Conservation (phyloP, 2,797 vertebrate species). For the Caiman crocodilus region DNA sequence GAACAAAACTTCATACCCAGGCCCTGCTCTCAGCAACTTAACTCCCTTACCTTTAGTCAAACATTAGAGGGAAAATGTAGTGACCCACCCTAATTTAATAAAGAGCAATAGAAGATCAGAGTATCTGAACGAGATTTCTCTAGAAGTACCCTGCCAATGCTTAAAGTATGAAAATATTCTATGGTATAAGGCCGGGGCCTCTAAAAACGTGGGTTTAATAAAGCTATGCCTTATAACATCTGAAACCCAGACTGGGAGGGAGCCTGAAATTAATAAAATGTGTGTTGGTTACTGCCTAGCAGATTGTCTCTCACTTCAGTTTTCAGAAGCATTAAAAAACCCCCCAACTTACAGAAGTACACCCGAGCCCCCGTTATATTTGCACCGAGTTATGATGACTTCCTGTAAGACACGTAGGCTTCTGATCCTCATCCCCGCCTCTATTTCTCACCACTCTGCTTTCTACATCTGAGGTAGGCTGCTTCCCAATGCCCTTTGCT, state of each 20-base stretch:
- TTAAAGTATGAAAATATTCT: not conserved
- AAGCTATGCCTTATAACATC: not conserved
- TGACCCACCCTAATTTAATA: not conserved
- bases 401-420: not conserved
- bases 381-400: not conserved
- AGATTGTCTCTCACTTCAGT: not conserved
- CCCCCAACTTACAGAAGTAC: not conserved
- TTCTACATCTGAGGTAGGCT: not conserved
- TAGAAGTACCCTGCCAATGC: not conserved
- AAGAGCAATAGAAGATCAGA: not conserved
- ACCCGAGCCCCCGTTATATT: not conserved
- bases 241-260: not conserved
- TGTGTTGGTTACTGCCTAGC: not conserved
- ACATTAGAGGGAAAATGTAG: not conserved
- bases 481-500: not conserved
- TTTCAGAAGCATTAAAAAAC: too few relatives aligned
- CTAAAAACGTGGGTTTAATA: not conserved
- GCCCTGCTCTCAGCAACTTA: not conserved
- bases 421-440: not conserved
- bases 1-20: not conserved
- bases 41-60: not conserved
- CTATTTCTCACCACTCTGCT: not conserved
- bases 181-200: not conserved
- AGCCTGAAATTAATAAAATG: not conserved
- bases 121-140: rapidly evolving